Evolutionary conservation across 2,113 vertebrate genomes (phyloP), one percentile per base, ranked within the genome.

Genomic region (Cyphomyrus plagiostoma): DNA sequence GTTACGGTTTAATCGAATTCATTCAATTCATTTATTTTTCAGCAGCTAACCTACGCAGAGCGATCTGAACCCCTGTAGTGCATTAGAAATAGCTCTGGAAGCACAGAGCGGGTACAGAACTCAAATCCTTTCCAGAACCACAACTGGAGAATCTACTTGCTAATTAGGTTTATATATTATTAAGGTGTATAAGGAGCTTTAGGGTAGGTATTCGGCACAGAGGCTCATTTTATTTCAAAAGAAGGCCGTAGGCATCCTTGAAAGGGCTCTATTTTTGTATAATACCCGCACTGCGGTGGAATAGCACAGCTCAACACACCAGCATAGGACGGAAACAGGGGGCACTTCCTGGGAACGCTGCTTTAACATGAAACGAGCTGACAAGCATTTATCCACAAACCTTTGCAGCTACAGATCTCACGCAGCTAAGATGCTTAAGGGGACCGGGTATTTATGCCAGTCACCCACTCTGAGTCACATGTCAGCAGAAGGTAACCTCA

Each of bases 111-210:
- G 26, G 26, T 26, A n/a, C 83, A 49, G 21, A 49, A 50, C n/a
- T 86, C 50, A 53, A 49, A 87, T 87, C 85, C 6, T 56, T 53
- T 50, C 49, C 49, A 56, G 26, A 87, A 87, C n/a, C 85, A 53
- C 48, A 56, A 50, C 26, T 39, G 23, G 11, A 48, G 49, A 86
- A 86, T 30, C 15, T 52, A 86, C 39, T 86, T 86, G 11, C 49
- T 52, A 86, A 86, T 52, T 86, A 13, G 48, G 49, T 50, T 35
- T 26, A 87, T 87, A 53, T 87, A 48, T 87, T 39, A 87, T 86
- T 50, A 87, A 53, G 17, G 26, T 50, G 8, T 21, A n/a, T 13
- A 84, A n/a, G 19, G 23, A 84, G 39, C 45, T 48, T 84, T 11
- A 53, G 50, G 49, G 15, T 87, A 87, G 17, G 19, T 1, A 3